Conservation (phyloP, 2,113 vertebrate species). For the Tachysurus fulvidraco region DNA sequence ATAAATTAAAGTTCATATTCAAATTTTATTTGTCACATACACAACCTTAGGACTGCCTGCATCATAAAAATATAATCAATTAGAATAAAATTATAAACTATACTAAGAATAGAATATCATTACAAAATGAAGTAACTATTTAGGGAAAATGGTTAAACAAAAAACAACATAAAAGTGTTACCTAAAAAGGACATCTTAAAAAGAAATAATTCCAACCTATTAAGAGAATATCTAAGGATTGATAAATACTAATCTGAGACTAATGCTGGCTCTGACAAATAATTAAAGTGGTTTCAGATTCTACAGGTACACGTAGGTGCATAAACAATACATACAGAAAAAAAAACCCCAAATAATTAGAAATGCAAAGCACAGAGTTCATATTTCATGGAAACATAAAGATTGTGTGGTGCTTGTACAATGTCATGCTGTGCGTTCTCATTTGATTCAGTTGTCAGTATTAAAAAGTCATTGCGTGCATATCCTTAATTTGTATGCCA, state of each 20-base stretch:
- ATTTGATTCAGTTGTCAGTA: constrained; percentile 2
- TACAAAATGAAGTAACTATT: neutral
- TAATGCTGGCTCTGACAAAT: neutral
- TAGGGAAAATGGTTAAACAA: no score
- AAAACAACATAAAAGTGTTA: neutral
- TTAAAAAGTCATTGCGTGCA: constrained; percentile 12
- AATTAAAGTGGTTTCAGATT: neutral
- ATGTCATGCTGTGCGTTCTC: neutral
- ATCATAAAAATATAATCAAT: no score
- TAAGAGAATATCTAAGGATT: neutral
- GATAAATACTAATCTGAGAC: neutral
- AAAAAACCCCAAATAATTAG: neutral
- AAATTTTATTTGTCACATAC: no score
- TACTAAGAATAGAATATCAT: no score
- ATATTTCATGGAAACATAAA: neutral
- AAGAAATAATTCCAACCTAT: neutral
- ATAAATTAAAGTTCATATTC: no score
- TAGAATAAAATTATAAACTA: no score
- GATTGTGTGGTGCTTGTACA: neutral
- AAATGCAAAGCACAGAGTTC: neutral
- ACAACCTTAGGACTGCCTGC: no score
- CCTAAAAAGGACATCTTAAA: neutral
- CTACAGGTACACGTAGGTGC: neutral
- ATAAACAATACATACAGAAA: neutral
- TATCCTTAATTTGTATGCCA: constrained; percentile 27